Base-by-base conservation (phyloP, 35 echinoderm and acorn worm species). In the Holothuria glaberrima region DNA sequence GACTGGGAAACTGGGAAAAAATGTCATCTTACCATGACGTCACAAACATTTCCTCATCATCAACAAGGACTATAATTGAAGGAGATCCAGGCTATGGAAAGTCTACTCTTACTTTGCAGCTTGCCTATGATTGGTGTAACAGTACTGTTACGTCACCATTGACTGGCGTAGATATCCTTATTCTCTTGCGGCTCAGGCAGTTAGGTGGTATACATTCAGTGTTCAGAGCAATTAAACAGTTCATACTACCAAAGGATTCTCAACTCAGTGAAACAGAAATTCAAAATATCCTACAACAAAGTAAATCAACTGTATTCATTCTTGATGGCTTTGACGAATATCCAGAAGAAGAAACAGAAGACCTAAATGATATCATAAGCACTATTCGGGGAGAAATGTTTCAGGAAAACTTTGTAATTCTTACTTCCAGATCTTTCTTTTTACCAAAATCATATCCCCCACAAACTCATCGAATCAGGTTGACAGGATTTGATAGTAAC, bases 291-390 rank as follows among this genome's bases (percentile, higher is more conserved):
- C 71, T 75, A 44, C 71, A 75, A 44, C 17, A 75, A 9, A 44
- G 30, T 6, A 22, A 33, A 19, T 75, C 71, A 75, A 75, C 46
- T 19, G 9, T 75, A 4, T 44, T 75, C 20, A 75, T 75, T 30
- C 24, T 75, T 24, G 71, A 75, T 75, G 71, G 71, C 35, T 75
- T 41, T 41, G 71, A 75, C 35, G 71, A 75, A 44, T 75, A 41
- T 12, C 71, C 71, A 2, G 71, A 75, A 9, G 5, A 75, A 30
- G 67, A 70, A 16, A 70, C 14, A n/a, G n/a, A n/a, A 30, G 71
- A 75, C 9, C 21, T 19, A 33, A 44, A 33, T 38, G 71, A 75
- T 18, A 20, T 75, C 16, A 75, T 13, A 4, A 75, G 18, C 30
- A 75, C 46, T 44, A 75, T 75, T 41, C 12, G 46, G 35, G 71